Base-by-base conservation (phyloP, 1,140 invertebrate species). In the roundworm (Caenorhabditis elegans) region DNA sequence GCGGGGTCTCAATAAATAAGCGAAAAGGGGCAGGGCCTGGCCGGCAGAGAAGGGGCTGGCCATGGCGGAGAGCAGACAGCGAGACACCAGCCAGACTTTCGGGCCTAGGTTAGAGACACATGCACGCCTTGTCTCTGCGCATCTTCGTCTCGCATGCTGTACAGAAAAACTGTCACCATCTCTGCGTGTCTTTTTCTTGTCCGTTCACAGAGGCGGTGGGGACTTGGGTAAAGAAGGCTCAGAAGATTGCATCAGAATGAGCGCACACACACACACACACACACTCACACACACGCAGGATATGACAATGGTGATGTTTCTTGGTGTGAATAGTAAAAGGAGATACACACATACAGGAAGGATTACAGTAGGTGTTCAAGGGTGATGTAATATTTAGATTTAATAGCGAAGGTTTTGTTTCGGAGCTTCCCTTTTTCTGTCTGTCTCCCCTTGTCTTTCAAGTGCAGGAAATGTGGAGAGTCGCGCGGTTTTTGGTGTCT, bases 191-290 rank as follows among this genome's bases (percentile, higher is more conserved):
- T 4, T 1, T 39, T 0, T 70, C 60, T 70, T 34, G 5, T 17
- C 19, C 19, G 60, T 70, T 70, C 60, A 70, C 60, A 70, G n/a
- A 39, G 60, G 60, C 49, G 60, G 34, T 8, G 60, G 19, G 19
- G 60, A 13, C 10, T 70, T 36, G 60, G 60, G 17, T 70, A 70
- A 60, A 60, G 28, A 60, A 60, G 60, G 34, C 60, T 70, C 60
- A 70, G 60, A 70, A 70, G 60, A 70, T 70, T 70, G 60, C 60
- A 70, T 70, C 60, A 70, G 60, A 70, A 39, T 70, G 34, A 39
- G 34, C n/a, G 49, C 49, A 24, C 60, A 11, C 24, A 15, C n/a
- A n/a, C n/a, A n/a, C n/a, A n/a, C n/a, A n/a, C n/a, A n/a, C 34
- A 22, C 34, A 6, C 10, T n/a, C n/a, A n/a, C n/a, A n/a, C n/a